Conservation (phyloP, 2,113 vertebrate genomes). For the Pluvialis apricaria region DNA sequence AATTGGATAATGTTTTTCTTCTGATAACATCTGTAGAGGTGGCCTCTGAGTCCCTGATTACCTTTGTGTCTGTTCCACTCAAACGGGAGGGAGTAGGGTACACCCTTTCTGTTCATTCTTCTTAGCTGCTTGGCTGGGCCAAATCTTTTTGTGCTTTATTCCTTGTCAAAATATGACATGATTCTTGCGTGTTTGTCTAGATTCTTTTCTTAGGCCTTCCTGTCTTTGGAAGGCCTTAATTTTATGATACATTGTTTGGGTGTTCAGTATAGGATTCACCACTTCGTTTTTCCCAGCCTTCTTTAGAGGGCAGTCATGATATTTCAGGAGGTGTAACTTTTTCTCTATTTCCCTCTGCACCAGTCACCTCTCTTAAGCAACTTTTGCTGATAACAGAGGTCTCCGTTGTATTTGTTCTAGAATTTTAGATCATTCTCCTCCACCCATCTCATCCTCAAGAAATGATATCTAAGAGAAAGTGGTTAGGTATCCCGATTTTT, state of each 20-base stretch:
- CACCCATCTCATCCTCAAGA: neutral
- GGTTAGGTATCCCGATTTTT: neutral
- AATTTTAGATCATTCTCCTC: neutral
- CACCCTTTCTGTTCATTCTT: neutral
- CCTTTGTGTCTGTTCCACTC: neutral
- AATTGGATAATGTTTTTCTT: neutral
- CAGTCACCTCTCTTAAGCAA: neutral
- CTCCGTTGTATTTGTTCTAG: conserved; percentile 18
- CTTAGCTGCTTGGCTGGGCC: neutral
- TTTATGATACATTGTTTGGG: neutral
- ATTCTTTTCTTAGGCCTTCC: neutral
- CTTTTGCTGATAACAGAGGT: neutral
- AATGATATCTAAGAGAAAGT: neutral
- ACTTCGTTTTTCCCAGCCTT: neutral
- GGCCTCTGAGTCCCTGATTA: neutral
- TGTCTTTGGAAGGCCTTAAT: neutral
- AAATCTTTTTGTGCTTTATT: accelerated
- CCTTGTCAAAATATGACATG: neutral
- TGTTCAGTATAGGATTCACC: neutral
- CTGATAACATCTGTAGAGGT: neutral
- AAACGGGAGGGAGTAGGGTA: neutral
- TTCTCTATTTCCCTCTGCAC: neutral
- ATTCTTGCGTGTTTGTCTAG: neutral
- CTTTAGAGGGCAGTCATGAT: neutral
- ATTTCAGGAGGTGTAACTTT: neutral